Conservation (phyloP, 2,888 invertebrate genomes). For the Chaetoderma sp. region DNA sequence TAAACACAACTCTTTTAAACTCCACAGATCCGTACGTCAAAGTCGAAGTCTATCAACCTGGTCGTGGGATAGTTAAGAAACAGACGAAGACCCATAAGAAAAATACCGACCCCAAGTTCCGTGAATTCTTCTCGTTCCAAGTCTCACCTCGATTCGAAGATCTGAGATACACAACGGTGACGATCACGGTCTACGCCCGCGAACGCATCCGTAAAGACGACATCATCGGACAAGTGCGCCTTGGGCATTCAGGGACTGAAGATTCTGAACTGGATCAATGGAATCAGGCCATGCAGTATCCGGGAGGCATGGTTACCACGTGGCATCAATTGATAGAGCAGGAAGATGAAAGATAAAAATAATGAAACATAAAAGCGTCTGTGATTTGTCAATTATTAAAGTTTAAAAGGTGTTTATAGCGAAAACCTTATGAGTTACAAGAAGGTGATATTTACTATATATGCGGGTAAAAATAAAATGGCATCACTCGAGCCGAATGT, state of each 20-base stretch:
- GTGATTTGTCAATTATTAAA: no score
- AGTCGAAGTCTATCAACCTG: constrained; percentile 64
- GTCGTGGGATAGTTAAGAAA: constrained; percentile 54
- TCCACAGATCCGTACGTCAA: constrained; percentile 70
- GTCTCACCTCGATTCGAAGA: constrained; percentile 63
- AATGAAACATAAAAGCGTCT: no score
- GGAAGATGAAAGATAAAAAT: neutral
- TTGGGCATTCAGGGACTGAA: constrained; percentile 64
- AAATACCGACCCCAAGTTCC: constrained; percentile 50
- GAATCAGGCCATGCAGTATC: constrained; percentile 66
- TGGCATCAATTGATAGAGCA: constrained; percentile 61
- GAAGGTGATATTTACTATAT: no score
- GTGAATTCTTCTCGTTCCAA: constrained; percentile 49
- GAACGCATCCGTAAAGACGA: constrained; percentile 67
- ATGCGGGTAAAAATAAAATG: no score
- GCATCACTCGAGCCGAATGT: no score
- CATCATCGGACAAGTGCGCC: constrained; percentile 65
- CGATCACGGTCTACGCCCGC: constrained; percentile 61
- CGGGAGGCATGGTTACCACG: constrained; percentile 61
- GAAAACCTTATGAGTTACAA: no score
- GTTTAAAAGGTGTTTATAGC: no score
- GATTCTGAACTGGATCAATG: constrained; percentile 67
- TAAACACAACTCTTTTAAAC: neutral
- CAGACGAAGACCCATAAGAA: constrained; percentile 55
- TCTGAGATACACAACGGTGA: constrained; percentile 65